phyloP scores from a whole-genome alignment of 2,888 invertebrate species.

The Oscheius sp. region DNA sequence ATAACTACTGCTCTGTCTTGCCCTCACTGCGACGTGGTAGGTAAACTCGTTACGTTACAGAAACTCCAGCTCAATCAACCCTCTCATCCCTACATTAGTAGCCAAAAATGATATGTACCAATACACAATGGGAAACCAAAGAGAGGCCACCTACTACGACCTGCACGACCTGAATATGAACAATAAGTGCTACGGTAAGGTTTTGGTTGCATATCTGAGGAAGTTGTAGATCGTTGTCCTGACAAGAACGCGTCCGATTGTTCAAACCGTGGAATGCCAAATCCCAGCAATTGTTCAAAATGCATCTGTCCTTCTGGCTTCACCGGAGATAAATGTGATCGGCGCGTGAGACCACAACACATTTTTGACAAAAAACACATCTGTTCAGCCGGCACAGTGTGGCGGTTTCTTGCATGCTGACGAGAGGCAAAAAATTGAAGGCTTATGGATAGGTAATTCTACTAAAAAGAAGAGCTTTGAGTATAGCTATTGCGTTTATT shows the following conservation, averaged over 20 bases:
- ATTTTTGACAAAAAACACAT: neutral
- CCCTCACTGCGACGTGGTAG: too few species aligned
- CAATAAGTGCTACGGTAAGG: conserved; percentile 3
- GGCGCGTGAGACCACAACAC: neutral
- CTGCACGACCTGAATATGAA: neutral
- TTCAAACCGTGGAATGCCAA: neutral
- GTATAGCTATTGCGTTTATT: too few species aligned
- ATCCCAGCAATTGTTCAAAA: neutral
- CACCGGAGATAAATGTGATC: neutral
- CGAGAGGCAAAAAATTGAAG: too few species aligned
- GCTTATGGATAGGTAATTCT: too few species aligned
- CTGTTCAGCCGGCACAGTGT: neutral
- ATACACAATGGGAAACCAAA: too few species aligned
- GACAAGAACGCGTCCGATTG: neutral
- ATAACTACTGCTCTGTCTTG: too few species aligned
- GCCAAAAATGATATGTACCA: too few species aligned
- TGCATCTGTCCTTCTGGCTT: conserved; percentile 4
- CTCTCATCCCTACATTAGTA: too few species aligned
- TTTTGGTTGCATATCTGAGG: neutral
- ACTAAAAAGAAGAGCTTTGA: too few species aligned
- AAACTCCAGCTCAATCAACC: too few species aligned
- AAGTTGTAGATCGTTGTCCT: neutral
- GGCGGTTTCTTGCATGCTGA: neutral
- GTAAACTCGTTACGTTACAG: too few species aligned
- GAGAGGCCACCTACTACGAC: neutral